A percentile compares a stretch with the other conserved stretches of the same genome.
Conservation (phyloP, 2,797 vertebrate genomes). For the Lepilemur ruficaudatus region DNA sequence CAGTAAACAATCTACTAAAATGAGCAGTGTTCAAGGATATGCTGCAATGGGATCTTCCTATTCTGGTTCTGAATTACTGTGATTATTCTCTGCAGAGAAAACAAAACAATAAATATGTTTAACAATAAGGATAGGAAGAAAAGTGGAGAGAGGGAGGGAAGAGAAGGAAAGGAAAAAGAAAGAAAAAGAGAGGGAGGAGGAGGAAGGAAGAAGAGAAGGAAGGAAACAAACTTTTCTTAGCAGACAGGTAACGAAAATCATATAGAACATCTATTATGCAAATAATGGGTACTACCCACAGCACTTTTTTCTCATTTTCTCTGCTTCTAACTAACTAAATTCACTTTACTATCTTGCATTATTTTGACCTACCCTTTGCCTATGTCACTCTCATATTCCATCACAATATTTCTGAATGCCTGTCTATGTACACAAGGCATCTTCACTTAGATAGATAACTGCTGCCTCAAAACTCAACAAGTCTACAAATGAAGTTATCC, state of each 20-base stretch:
- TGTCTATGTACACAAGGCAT: neutral
- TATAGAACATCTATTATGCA: neutral
- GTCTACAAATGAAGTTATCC: neutral
- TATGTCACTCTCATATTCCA: neutral
- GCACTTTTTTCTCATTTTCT: neutral
- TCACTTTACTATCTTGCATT: neutral
- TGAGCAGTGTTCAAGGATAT: neutral
- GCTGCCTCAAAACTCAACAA: neutral
- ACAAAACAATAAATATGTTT: neutral
- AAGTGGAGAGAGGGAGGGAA: no score
- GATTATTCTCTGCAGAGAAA: neutral
- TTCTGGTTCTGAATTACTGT: neutral
- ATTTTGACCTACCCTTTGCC: neutral
- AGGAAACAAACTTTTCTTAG: neutral
- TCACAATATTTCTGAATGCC: neutral
- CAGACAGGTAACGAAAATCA: neutral
- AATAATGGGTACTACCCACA: neutral
- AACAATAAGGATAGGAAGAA: neutral
- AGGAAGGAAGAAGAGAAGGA: neutral
- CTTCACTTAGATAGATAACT: neutral
- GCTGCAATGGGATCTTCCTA: neutral
- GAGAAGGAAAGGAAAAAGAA: neutral
- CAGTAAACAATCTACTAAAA: neutral
- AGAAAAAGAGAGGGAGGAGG: neutral
- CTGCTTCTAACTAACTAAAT: neutral